Evolutionary conservation across 2,888 invertebrate genomes (phyloP).

Genomic region (Dryomyza anilis): DNA sequence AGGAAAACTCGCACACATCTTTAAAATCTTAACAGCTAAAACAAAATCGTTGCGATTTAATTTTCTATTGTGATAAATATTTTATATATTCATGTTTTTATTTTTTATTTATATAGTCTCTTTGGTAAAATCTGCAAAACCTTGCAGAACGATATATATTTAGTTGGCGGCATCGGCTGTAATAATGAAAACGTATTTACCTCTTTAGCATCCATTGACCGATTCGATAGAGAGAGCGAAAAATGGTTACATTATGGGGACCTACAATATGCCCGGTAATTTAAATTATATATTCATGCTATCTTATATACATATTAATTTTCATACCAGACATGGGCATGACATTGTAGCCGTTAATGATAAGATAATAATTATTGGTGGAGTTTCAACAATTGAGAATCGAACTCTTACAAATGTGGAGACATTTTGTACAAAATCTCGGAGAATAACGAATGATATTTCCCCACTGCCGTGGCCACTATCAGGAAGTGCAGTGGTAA

Average conservation of each 20-base stretch:
- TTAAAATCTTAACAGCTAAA: too few species aligned
- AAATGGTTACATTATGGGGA: constrained; percentile 42
- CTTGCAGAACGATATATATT: constrained; percentile 66
- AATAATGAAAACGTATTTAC: constrained; percentile 37
- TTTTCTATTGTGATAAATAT: too few species aligned
- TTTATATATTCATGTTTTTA: too few species aligned
- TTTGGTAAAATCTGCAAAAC: constrained; percentile 65
- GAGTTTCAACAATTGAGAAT: constrained; percentile 41
- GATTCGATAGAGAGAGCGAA: constrained; percentile 35
- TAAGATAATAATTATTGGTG: constrained; percentile 46
- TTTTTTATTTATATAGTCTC: too few species aligned
- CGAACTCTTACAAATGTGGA: constrained; percentile 70
- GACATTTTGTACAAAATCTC: constrained; percentile 69
- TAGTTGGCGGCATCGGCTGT: constrained; percentile 70
- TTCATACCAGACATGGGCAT: constrained; percentile 44
- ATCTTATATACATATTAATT: not conserved
- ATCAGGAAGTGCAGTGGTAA: constrained; percentile 62
- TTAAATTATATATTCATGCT: too few species aligned
- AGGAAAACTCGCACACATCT: too few species aligned
- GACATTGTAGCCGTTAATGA: constrained; percentile 41
- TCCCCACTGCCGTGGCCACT: constrained; percentile 68
- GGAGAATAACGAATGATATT: constrained; percentile 68
- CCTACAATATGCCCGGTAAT: constrained; percentile 41
- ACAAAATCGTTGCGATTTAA: too few species aligned
- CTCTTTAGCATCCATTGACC: constrained; percentile 44